Evolutionary conservation across 2,888 invertebrate genomes (phyloP).

Genomic region (Boloria euphrosyne): DNA sequence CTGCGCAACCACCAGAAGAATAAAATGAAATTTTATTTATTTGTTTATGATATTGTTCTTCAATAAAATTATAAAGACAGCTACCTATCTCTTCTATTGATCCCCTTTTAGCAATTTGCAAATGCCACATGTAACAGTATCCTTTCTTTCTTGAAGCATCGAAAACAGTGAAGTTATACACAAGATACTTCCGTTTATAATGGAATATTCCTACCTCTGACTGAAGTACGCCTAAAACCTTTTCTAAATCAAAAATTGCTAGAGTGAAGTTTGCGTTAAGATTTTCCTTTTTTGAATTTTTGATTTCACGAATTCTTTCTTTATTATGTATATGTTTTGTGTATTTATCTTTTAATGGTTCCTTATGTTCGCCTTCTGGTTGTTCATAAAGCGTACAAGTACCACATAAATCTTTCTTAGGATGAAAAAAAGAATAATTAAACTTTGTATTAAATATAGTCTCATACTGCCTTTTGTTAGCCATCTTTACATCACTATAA

Average conservation of each 20-base stretch:
- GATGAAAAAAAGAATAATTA: slow-evolving; percentile 45
- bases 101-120: slow-evolving; percentile 39
- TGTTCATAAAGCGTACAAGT: slow-evolving; percentile 3
- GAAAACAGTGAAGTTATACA: slow-evolving; percentile 45
- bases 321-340: slow-evolving; percentile 41
- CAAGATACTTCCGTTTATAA: slow-evolving; percentile 42
- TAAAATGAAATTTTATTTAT: slow-evolving; percentile 25
- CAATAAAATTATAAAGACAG: slow-evolving; percentile 35
- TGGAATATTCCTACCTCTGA: slow-evolving; percentile 42
- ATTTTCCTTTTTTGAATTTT: slow-evolving; percentile 41
- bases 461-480: slow-evolving; percentile 36
- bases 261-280: slow-evolving; percentile 27
- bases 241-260: slow-evolving; percentile 44
- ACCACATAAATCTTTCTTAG: slow-evolving; percentile 39
- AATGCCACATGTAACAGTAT: slow-evolving; percentile 42
- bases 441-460: slow-evolving; percentile 45
- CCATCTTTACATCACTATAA: slow-evolving; percentile 27
- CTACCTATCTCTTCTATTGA: slow-evolving; percentile 39
- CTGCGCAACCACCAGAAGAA: slow-evolving; percentile 29
- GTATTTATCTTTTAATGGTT: slow-evolving; percentile 1
- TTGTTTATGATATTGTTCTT: slow-evolving; percentile 18
- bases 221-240: slow-evolving; percentile 44
- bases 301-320: slow-evolving; percentile 41
- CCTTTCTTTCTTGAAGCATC: slow-evolving; percentile 35
- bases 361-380: background rate